Percentiles rank a stretch among this genome's conserved stretches.
Evolutionary conservation across 2,888 invertebrate species (phyloP).

Genomic region (Microctonus brassicae): DNA sequence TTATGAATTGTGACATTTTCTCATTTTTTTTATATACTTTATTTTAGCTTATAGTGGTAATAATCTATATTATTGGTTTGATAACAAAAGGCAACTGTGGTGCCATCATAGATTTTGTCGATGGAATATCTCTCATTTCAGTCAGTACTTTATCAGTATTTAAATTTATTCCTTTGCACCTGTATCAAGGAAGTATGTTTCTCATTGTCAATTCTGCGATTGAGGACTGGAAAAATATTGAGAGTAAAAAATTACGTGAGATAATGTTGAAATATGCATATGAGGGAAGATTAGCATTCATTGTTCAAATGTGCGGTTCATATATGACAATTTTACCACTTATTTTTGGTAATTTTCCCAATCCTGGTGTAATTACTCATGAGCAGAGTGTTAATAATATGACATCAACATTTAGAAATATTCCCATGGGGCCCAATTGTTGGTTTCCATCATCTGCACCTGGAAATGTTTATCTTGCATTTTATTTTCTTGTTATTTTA

Average conservation of each 20-base stretch:
- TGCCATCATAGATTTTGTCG: too few species aligned
- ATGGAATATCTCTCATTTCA: constrained; percentile 12
- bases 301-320: constrained; percentile 35
- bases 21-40: background rate
- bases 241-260: background rate
- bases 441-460: constrained; percentile 28
- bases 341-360: constrained; percentile 22
- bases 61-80: background rate
- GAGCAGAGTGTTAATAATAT: background rate
- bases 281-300: constrained; percentile 35
- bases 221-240: constrained; percentile 33
- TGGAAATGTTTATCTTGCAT: constrained; percentile 13
- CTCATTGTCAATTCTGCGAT: constrained; percentile 31
- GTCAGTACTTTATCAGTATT: constrained; percentile 4
- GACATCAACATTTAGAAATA: constrained; percentile 6
- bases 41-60: background rate
- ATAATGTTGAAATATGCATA: constrained; percentile 35
- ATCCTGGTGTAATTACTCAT: background rate
- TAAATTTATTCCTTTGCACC: background rate
- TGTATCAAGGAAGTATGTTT: constrained; percentile 24
- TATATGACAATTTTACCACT: constrained; percentile 30
- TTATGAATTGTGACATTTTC: too few species aligned
- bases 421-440: constrained; percentile 41
- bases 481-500: constrained; percentile 31
- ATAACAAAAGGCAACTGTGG: too few species aligned